Conservation (phyloP, 2,113 vertebrate species). For the Muscicapa adusta region DNA sequence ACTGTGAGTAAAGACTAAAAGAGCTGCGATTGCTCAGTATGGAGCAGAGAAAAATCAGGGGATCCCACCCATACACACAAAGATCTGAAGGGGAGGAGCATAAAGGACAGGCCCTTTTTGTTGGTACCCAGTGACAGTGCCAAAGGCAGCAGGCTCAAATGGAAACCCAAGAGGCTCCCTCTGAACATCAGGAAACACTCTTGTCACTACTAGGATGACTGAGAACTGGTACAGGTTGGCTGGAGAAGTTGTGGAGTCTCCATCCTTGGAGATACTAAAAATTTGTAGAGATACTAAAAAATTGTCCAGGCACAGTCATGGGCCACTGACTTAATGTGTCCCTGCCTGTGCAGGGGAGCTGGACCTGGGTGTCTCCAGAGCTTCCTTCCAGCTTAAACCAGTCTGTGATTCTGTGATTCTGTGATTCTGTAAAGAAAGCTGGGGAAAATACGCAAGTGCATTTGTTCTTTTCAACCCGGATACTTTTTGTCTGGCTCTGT, state of each 20-base stretch:
- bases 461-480: background rate
- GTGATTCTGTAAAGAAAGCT: background rate
- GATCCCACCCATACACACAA: background rate
- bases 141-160: background rate
- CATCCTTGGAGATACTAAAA: background rate
- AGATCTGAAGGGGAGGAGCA: background rate
- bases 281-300: background rate
- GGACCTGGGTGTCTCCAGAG: background rate
- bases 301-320: fast-evolving
- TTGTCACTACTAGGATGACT: background rate
- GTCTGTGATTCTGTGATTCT: background rate
- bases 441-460: background rate
- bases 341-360: background rate
- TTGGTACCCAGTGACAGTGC: too few relatives aligned
- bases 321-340: background rate
- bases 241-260: background rate
- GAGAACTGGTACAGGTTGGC: background rate
- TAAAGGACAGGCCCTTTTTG: background rate
- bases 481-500: background rate
- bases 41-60: background rate
- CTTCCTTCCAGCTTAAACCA: background rate
- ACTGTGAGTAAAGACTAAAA: background rate
- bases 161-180: background rate
- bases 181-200: background rate
- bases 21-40: background rate